These are phyloP conservation scores for rat (Rattus norvegicus) DNA, from an alignment of 2,113 vertebrate genomes.

Conservation along the genomic window DNA sequence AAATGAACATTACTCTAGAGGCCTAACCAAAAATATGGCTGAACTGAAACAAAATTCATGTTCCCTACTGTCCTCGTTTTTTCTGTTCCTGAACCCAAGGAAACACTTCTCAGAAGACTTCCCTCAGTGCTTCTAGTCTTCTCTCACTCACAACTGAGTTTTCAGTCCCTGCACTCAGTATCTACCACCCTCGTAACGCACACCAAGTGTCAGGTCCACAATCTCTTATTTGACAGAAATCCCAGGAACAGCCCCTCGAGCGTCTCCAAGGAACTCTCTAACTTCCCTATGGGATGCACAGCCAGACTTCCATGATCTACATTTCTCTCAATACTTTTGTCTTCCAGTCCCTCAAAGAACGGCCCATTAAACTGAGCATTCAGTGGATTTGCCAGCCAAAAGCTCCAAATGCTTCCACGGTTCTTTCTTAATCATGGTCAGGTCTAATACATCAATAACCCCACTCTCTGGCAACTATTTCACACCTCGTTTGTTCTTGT, in stretches of 20 bases:
- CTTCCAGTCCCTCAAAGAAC: neutral
- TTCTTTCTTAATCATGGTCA: neutral
- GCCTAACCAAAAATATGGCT: neutral
- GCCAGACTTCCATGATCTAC: neutral
- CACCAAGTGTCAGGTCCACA: neutral
- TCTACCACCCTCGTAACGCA: neutral
- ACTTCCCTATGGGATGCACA: neutral
- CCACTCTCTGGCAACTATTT: neutral
- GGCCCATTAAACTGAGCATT: neutral
- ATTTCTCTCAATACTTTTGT: neutral
- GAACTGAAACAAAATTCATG: slow-evolving; percentile 12
- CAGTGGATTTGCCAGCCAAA: neutral
- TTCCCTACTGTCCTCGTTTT: neutral
- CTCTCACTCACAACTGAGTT: neutral
- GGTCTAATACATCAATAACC: neutral
- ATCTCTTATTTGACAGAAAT: neutral
- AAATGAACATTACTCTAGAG: neutral
- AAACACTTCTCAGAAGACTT: neutral
- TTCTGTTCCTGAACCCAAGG: neutral
- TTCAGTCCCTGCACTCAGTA: neutral
- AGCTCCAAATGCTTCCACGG: no score
- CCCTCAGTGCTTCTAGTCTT: neutral
- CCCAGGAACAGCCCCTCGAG: neutral
- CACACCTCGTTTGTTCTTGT: neutral
- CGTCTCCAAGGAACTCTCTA: neutral